Conservation (phyloP, 2,888 invertebrate genomes). For the Drosophila tanythrix region DNA sequence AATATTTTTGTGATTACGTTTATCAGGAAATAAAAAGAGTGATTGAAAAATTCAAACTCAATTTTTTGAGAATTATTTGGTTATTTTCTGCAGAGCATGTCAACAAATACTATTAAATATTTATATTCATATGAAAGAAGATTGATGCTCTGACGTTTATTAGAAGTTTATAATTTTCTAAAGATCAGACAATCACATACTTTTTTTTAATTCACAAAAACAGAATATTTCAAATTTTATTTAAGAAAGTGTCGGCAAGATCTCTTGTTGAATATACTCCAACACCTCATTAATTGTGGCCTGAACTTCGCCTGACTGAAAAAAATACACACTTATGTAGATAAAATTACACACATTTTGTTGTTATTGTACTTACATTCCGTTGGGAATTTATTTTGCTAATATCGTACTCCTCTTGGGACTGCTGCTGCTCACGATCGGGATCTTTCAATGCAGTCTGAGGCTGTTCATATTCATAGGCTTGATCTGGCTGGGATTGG, state of each 20-base stretch:
- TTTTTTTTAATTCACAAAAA: background rate
- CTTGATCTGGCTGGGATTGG: conserved; percentile 1
- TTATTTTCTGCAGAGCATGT: background rate
- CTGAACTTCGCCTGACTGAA: conserved; percentile 66
- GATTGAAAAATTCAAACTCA: background rate
- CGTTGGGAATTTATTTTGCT: conserved; percentile 28
- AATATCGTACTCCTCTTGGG: background rate
- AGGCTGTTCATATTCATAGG: conserved; percentile 46
- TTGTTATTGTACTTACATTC: conserved; percentile 47
- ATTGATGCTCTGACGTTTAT: background rate
- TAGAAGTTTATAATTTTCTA: background rate
- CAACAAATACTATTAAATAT: background rate
- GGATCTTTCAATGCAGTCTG: background rate
- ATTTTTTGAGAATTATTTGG: background rate
- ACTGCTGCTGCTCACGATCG: conserved; percentile 10
- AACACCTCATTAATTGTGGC: conserved; percentile 72
- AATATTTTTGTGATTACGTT: conserved; percentile 15
- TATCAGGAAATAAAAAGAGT: conserved; percentile 39
- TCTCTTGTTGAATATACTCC: conserved; percentile 73
- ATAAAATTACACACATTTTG: background rate
- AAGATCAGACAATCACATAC: background rate
- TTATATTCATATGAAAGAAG: background rate
- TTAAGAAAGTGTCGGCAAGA: conserved; percentile 64
- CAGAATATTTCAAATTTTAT: background rate
- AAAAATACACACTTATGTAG: background rate